A percentile compares a stretch with the other conserved stretches of the same genome.
Conservation (phyloP, 2,113 vertebrate genomes). For the Colaptes auratus region DNA sequence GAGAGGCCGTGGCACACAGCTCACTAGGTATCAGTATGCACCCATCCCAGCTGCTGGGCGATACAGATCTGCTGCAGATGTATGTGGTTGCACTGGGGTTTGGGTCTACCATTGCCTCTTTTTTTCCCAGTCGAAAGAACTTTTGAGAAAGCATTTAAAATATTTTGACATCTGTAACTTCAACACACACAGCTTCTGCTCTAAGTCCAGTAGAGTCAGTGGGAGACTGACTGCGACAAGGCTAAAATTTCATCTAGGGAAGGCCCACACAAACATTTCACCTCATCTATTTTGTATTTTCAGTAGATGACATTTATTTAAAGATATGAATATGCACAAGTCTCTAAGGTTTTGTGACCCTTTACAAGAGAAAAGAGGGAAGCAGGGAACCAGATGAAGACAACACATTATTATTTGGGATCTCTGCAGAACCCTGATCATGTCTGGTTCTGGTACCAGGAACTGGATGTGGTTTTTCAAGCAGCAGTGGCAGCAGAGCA, state of each 20-base stretch:
- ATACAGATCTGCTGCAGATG: background rate
- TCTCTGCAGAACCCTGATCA: background rate
- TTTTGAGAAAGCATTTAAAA: background rate
- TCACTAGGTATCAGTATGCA: fast-evolving
- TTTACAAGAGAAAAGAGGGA: background rate
- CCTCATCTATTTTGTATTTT: background rate
- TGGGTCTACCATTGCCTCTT: background rate
- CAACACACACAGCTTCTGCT: background rate
- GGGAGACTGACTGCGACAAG: background rate
- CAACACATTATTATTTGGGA: background rate
- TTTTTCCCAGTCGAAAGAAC: background rate
- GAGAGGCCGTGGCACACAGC: fast-evolving
- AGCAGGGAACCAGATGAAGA: background rate
- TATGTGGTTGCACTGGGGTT: background rate
- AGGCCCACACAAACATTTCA: background rate
- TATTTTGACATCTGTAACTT: background rate
- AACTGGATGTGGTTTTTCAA: background rate
- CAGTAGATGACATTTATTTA: background rate
- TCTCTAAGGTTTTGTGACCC: background rate
- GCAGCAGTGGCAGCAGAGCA: background rate
- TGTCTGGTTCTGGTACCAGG: background rate
- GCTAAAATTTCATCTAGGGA: background rate
- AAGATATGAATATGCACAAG: background rate
- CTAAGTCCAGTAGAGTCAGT: background rate
- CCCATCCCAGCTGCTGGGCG: background rate